Conservation (phyloP, 2,888 invertebrate species). For the Ormyrus rosae region DNA sequence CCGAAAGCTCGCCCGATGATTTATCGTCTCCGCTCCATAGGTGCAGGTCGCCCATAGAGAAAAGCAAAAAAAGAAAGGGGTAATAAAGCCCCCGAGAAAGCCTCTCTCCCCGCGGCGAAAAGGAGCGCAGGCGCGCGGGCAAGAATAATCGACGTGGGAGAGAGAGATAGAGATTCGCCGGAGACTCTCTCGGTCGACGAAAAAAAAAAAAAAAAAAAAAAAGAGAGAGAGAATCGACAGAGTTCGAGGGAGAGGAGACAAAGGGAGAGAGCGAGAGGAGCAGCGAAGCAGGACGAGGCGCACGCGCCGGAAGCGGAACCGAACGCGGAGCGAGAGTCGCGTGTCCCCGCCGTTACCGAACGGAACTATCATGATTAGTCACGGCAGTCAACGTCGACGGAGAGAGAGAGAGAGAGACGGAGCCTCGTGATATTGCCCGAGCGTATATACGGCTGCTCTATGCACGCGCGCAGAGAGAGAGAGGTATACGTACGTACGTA, state of each 20-base stretch:
- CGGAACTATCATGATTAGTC: slow-evolving; percentile 77
- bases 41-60: slow-evolving; percentile 1
- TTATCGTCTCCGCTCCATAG: background rate
- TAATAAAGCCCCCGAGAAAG: background rate
- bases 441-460: too few relatives aligned
- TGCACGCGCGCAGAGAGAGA: too few relatives aligned
- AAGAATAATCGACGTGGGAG: slow-evolving; percentile 35
- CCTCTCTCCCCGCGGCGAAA: too few relatives aligned
- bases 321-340: slow-evolving; percentile 54
- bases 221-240: slow-evolving; percentile 4
- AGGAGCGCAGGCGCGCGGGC: too few relatives aligned
- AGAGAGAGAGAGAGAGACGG: background rate
- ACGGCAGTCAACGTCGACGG: slow-evolving; percentile 65
- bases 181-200: background rate
- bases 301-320: slow-evolving; percentile 62
- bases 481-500: background rate
- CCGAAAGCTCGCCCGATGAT: background rate
- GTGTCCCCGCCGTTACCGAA: slow-evolving; percentile 72
- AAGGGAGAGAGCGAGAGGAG: slow-evolving; percentile 30
- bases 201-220: slow-evolving; percentile 1
- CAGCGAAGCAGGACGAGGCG: slow-evolving; percentile 49
- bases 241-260: slow-evolving; percentile 26
- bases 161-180: background rate
- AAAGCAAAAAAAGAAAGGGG: slow-evolving; percentile 41
- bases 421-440: too few relatives aligned